Conservation (phyloP, 2,888 invertebrate species). For the Mechanitis mazaeus region DNA sequence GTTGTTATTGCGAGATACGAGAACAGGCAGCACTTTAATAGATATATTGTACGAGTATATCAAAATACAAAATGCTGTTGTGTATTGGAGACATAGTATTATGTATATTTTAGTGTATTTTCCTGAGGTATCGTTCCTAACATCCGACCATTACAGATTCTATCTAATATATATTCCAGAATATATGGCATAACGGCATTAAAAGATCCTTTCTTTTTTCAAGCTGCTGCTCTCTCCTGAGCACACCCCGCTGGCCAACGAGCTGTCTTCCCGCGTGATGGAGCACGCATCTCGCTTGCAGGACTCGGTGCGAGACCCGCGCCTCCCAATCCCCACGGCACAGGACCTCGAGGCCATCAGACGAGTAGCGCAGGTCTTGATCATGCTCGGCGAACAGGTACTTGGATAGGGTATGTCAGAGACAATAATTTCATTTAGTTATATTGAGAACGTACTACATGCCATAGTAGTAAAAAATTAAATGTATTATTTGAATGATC, state of each 20-base stretch:
- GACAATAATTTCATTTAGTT: not conserved
- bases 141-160: no score
- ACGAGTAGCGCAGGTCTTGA: slow-evolving; percentile 62
- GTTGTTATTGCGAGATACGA: no score
- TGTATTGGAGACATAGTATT: no score
- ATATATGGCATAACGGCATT: not conserved
- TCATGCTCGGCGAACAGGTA: slow-evolving; percentile 66
- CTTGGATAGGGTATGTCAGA: slow-evolving; percentile 30
- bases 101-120: no score
- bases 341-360: slow-evolving; percentile 59
- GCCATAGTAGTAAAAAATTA: no score
- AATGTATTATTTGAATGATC: no score
- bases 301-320: slow-evolving; percentile 33
- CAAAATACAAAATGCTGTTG: no score
- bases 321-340: slow-evolving; percentile 46
- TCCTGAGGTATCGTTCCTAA: no score
- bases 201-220: not conserved
- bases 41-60: no score
- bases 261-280: slow-evolving; percentile 23
- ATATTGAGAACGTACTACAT: no score
- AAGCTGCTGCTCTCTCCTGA: slow-evolving; percentile 22
- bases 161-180: not conserved
- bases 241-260: slow-evolving; percentile 22
- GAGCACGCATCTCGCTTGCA: slow-evolving; percentile 36
- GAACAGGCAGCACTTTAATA: no score